A percentile compares a stretch with the other conserved stretches of the same genome.
Evolutionary conservation across 2,113 vertebrate genomes (phyloP).

Genomic region (Isurus oxyrinchus): DNA sequence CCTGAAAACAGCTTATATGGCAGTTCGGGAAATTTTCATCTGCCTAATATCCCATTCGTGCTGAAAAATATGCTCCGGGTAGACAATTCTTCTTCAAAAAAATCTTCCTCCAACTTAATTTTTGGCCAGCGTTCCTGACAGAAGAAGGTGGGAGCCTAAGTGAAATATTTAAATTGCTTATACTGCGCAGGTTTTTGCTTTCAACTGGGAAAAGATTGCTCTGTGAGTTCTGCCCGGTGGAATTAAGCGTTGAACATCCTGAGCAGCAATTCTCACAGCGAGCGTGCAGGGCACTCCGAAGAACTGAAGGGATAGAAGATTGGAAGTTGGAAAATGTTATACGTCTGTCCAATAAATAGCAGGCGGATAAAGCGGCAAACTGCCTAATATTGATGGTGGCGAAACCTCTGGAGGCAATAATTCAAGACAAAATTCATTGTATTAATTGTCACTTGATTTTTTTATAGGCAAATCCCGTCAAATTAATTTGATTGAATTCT

Average conservation of each 20-base stretch:
- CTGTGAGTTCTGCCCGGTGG: neutral
- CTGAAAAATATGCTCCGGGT: neutral
- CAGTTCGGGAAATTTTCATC: neutral
- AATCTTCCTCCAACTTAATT: neutral
- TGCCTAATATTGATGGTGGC: too few relatives aligned
- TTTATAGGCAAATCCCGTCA: too few relatives aligned
- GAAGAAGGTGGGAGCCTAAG: neutral
- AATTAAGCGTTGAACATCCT: neutral
- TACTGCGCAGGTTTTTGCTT: neutral
- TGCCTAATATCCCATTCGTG: neutral
- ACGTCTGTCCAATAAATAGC: too few relatives aligned
- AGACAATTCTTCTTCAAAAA: neutral
- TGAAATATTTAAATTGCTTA: neutral
- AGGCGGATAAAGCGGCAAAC: too few relatives aligned
- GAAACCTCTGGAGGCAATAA: too few relatives aligned
- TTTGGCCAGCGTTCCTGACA: neutral
- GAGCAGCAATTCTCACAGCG: neutral
- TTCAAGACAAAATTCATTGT: too few relatives aligned
- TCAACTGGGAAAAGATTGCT: neutral
- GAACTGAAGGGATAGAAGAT: neutral
- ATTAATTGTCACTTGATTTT: too few relatives aligned
- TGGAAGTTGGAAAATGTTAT: too few relatives aligned
- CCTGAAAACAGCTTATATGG: neutral
- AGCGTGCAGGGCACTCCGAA: neutral
- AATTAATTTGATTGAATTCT: too few relatives aligned